Evolutionary conservation across 2,888 invertebrate genomes (phyloP), one percentile per base, ranked within the genome.

Genomic region (Aricia artaxerxes): DNA sequence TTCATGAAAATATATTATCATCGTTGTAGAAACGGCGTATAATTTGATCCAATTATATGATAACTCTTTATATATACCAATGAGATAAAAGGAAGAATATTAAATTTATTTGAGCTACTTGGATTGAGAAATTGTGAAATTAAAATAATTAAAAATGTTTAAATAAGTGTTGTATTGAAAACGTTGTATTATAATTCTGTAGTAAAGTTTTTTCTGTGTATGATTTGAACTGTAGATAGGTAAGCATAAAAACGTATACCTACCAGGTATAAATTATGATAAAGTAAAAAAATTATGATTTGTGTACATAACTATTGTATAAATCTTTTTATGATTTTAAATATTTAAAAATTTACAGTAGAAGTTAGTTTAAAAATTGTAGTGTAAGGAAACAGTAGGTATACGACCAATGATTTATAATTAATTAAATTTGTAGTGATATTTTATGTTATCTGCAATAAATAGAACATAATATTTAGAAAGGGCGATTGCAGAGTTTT

Each of bases 241-340:
- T 64, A 64, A 64, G 11, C 31, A 31, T 31, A 7, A 24, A 64
- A 64, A 64, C 9, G 31, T 64, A 31, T 31, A 64, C 24, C 61
- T 31, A 64, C 24, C 61, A 64, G 1, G 64, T 64, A 64, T 24
- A 64, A 7, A 1, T 31, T 61, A 64, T 24, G 4, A 64, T 64
- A 31, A 11, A 31, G 31, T 64, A 4, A 31, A 40, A 11, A 4
- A 64, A 31, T 40, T 40, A 73, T 73, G 40, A 73, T 38, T 73
- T 73, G 35, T 73, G 73, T 73, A 73, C 16, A 73, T 73, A 73
- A 64, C 31, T 24, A 64, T 73, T 40, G 73, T 38, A n/a, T 73
- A 40, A 73, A 40, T 6, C 11, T 73, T 72, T 16, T 13, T 72
- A 35, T 16, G 38, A 11, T 61, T 61, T 61, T 64, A 24, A 3